Evolutionary conservation across 2,797 vertebrate genomes (phyloP).

Genomic region (Bradypodion pumilum): DNA sequence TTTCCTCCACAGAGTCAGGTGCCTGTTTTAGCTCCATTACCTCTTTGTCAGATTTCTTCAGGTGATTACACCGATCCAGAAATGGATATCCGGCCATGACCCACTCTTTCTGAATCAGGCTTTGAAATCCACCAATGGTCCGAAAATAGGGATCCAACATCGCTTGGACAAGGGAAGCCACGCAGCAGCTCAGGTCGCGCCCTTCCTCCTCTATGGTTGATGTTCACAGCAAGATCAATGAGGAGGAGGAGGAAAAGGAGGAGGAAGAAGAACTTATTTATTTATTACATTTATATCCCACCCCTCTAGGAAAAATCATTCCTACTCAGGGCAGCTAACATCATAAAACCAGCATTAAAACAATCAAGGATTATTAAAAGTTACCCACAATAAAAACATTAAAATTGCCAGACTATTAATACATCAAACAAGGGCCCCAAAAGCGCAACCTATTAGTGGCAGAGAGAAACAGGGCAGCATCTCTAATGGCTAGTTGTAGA

Average conservation of each 20-base stretch:
- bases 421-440: too few relatives aligned
- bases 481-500: too few relatives aligned
- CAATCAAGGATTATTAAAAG: too few relatives aligned
- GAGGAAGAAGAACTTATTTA: too few relatives aligned
- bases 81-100: conserved; percentile 96
- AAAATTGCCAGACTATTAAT: too few relatives aligned
- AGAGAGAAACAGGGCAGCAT: too few relatives aligned
- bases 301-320: too few relatives aligned
- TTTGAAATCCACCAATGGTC: conserved; percentile 91
- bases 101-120: conserved; percentile 98
- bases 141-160: conserved; percentile 95
- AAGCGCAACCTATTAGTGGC: too few relatives aligned
- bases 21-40: conserved; percentile 66
- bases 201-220: conserved; percentile 89
- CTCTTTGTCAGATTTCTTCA: conserved; percentile 93
- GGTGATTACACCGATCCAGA: conserved; percentile 94
- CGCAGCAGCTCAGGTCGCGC: conserved; percentile 90
- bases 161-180: conserved; percentile 91
- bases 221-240: neutral
- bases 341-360: too few relatives aligned
- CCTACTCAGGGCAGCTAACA: too few relatives aligned
- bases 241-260: rapidly evolving
- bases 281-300: too few relatives aligned
- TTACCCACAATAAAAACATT: too few relatives aligned
- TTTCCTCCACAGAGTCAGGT: neutral